Base-by-base conservation (phyloP, 1,140 invertebrate genomes). In the Helicoverpa zea region DNA sequence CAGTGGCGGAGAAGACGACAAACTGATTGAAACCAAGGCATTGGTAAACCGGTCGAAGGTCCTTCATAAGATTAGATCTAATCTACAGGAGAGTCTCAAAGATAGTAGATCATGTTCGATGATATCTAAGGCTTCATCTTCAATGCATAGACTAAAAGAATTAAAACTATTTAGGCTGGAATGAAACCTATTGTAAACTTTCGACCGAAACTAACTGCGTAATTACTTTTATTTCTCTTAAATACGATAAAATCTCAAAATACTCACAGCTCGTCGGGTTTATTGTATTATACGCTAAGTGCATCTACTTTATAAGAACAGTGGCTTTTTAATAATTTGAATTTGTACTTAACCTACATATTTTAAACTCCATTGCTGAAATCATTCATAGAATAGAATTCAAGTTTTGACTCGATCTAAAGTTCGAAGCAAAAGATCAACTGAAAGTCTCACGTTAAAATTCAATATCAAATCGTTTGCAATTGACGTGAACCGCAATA, bases 221-320 rank as follows among this genome's bases (percentile, higher is more conserved):
- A 85, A 86, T 88, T 84, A 84, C 76, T 89, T 91, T 89, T 89
- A 91, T 90, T 91, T 91, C 87, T 91, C 92, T 94, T 95, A 94
- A 92, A 91, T 91, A 94, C 92, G 92, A 94, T 95, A 94, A 95
- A 95, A 95, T 95, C 94, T 95, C 94, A 94, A 94, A 95, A 94
- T 93, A 92, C 89, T 95, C 94, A 95, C 94, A 95, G 94, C 94
- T 95, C 94, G 87, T 95, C 93, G 93, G 92, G 89, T 94, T 94
- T 94, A 95, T 94, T 95, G 92, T 94, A 93, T 92, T 90, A 91
- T 92, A 94, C 92, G 90, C 94, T 95, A 95, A 90, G 94, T 95
- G 94, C 92, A 94, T 86, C 93, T 95, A 95, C 94, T 88, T 93
- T 94, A 94, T 92, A 91, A 94, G 92, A 95, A 95, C 92, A 95